Conservation (phyloP, 2,888 invertebrate genomes). For the Pollenia angustigena region DNA sequence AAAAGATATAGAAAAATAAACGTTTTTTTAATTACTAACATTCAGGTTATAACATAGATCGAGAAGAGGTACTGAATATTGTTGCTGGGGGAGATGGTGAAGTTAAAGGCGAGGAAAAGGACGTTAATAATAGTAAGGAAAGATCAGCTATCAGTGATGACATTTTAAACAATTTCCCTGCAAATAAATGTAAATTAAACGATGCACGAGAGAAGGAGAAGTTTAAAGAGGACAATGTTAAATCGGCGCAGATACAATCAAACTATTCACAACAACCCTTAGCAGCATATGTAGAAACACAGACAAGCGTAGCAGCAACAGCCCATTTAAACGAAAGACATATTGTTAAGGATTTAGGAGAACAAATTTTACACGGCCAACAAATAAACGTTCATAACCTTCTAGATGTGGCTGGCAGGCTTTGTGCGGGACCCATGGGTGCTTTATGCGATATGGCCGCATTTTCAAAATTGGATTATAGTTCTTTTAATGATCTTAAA, state of each 20-base stretch:
- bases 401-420: slow-evolving; percentile 43
- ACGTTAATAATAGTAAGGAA: neutral
- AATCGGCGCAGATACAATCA: neutral
- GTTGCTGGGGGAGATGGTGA: slow-evolving; percentile 19
- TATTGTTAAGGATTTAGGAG: slow-evolving; percentile 7
- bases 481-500: slow-evolving; percentile 13
- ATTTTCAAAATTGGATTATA: slow-evolving; percentile 57
- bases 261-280: neutral
- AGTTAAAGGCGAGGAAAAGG: neutral
- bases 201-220: neutral
- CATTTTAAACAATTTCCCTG: neutral
- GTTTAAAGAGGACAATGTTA: neutral
- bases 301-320: neutral
- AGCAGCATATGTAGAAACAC: slow-evolving; percentile 20
- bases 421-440: slow-evolving; percentile 44
- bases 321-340: slow-evolving; percentile 3
- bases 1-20: too few species aligned
- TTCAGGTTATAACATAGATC: slow-evolving; percentile 47
- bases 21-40: neutral
- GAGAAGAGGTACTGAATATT: slow-evolving; percentile 10
- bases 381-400: slow-evolving; percentile 45
- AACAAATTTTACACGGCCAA: slow-evolving; percentile 43
- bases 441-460: slow-evolving; percentile 61
- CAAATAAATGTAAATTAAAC: slow-evolving; percentile 8
- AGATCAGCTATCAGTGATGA: slow-evolving; percentile 13